These are phyloP conservation scores for Onychomys arenicola DNA, from an alignment of 2,797 vertebrate species.

Conservation along the genomic window DNA sequence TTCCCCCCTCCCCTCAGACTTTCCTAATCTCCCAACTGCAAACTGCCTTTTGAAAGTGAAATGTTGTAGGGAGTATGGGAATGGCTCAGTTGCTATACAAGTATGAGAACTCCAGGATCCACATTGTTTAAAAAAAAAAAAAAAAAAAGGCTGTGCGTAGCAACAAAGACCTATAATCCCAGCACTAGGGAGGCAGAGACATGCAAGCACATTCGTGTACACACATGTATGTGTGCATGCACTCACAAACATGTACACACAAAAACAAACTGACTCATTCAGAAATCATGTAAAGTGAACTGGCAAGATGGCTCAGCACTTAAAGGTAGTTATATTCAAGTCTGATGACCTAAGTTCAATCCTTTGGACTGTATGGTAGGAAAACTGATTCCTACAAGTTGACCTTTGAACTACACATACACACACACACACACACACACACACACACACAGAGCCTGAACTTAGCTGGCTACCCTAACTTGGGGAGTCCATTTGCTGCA, in stretches of 20 bases:
- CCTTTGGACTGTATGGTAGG: neutral
- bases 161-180: neutral
- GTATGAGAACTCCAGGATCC: neutral
- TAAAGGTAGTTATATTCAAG: neutral
- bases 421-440: too few relatives aligned
- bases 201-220: too few relatives aligned
- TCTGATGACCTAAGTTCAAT: too few relatives aligned
- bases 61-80: neutral
- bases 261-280: neutral
- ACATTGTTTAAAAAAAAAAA: too few relatives aligned
- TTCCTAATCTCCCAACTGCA: neutral
- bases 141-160: neutral
- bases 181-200: neutral
- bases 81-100: neutral
- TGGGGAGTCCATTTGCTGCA: fast-evolving
- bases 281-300: neutral
- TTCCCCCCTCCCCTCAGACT: neutral
- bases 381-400: neutral
- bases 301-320: neutral
- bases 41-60: neutral
- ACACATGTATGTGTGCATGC: too few relatives aligned
- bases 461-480: neutral
- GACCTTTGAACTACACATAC: too few relatives aligned
- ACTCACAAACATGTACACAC: neutral
- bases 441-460: neutral